phyloP scores from a whole-genome alignment of 2,888 invertebrate species.

The Clivina fossor region DNA sequence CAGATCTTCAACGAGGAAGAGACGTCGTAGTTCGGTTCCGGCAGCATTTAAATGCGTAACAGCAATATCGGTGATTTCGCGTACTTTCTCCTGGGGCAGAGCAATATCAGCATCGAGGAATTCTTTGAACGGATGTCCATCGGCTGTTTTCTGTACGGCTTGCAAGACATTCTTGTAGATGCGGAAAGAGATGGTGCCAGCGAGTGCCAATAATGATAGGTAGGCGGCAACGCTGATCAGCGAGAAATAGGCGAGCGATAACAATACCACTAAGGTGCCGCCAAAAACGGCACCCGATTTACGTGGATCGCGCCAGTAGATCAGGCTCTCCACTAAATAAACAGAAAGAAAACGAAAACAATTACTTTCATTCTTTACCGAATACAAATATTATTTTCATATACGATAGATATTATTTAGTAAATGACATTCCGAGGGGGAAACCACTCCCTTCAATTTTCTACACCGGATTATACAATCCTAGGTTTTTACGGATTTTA shows the following conservation, averaged over 20 bases:
- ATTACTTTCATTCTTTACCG: neutral
- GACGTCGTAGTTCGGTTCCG: slow-evolving; percentile 79
- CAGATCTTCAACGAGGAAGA: slow-evolving; percentile 96
- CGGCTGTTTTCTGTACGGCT: slow-evolving; percentile 93
- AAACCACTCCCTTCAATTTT: too few species aligned
- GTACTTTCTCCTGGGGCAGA: slow-evolving; percentile 88
- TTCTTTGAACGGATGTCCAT: slow-evolving; percentile 97
- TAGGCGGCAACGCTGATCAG: slow-evolving; percentile 95
- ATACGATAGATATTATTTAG: too few species aligned
- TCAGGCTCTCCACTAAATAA: slow-evolving; percentile 87
- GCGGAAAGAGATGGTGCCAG: slow-evolving; percentile 89
- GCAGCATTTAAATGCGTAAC: slow-evolving; percentile 86
- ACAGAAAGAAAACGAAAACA: slow-evolving; percentile 42
- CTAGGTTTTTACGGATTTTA: too few species aligned
- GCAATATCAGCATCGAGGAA: slow-evolving; percentile 85
- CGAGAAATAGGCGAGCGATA: slow-evolving; percentile 93
- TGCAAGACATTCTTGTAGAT: slow-evolving; percentile 95
- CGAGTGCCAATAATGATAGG: slow-evolving; percentile 80
- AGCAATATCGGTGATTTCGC: slow-evolving; percentile 81
- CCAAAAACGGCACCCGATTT: slow-evolving; percentile 94
- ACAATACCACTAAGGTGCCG: slow-evolving; percentile 81
- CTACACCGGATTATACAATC: too few species aligned
- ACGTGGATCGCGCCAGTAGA: slow-evolving; percentile 97
- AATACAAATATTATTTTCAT: too few species aligned
- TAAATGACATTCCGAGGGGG: too few species aligned